Evolutionary conservation across 1,140 invertebrate species (phyloP), one percentile per base, ranked within the genome.

Genomic region (Samia ricini): DNA sequence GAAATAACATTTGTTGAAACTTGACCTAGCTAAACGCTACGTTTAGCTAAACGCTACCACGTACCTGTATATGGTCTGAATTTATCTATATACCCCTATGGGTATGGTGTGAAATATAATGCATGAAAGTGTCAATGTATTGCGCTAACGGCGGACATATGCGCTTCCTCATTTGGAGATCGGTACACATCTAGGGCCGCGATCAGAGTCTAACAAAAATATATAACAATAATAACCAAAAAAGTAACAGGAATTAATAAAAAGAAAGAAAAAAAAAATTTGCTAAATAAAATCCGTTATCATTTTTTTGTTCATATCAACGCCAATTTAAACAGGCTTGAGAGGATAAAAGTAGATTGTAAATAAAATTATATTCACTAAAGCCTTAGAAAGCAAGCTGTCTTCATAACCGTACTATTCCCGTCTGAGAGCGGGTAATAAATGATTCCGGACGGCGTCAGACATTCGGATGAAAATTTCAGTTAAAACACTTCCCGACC

Each of bases 371-470:
- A 42, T 42, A 42, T 42, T 42, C 33, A 42, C 33, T 42, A 42
- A 42, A 42, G 33, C 7, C 33, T 15, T 10, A 42, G 33, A 42
- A 42, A 42, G 33, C 33, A 42, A 42, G 33, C 33, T 42, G 33
- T 42, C 33, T 42, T 42, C 33, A 42, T 42, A 42, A 42, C 33
- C 33, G 33, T 42, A 42, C 33, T 42, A 42, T 42, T 42, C 33
- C 33, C 33, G 4, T 42, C 33, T 15, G 33, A 15, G 33, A 42
- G 33, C 12, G 26, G 33, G 33, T 42, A 42, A 42, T 42, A 42
- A 42, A 42, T 42, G 33, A 42, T 42, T 42, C 33, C 33, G 33
- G 33, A 7, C 33, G 33, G 2, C 33, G 33, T 42, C 33, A 10
- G 33, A 42, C 10, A n/a, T n/a, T 15, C 10, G 33, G 33, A 42